Evolutionary conservation across 2,888 invertebrate genomes (phyloP).

Genomic region (Antheraea assamensis): DNA sequence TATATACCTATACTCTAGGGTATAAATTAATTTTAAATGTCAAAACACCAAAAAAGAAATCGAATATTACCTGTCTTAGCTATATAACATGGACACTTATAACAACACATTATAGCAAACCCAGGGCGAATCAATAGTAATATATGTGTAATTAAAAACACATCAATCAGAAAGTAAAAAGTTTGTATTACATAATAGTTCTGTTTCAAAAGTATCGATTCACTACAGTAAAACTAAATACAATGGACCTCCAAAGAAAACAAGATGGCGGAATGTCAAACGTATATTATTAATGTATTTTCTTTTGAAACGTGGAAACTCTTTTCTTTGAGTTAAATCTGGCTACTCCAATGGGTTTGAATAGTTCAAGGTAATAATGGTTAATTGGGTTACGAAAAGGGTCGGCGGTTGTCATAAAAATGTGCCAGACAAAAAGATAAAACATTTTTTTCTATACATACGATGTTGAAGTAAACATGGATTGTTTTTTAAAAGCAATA

Average conservation of each 20-base stretch:
- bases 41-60: too few species aligned
- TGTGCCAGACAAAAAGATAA: neutral
- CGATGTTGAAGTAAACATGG: neutral
- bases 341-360: constrained; percentile 3
- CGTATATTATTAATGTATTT: neutral
- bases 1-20: too few species aligned
- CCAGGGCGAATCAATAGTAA: too few species aligned
- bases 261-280: neutral
- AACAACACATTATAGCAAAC: too few species aligned
- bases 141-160: too few species aligned
- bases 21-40: too few species aligned
- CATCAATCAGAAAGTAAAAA: too few species aligned
- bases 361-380: neutral
- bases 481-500: neutral
- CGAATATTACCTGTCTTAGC: too few species aligned
- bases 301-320: neutral
- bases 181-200: neutral
- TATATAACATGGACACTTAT: too few species aligned
- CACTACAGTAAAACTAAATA: constrained; percentile 32
- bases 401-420: neutral
- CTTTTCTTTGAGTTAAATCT: neutral
- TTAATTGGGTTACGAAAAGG: neutral
- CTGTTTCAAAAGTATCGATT: neutral
- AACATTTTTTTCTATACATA: neutral
- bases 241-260: neutral